These are phyloP conservation scores for Pseudopleuronectes americanus DNA, from an alignment of 2,797 vertebrate species.

Conservation along the genomic window DNA sequence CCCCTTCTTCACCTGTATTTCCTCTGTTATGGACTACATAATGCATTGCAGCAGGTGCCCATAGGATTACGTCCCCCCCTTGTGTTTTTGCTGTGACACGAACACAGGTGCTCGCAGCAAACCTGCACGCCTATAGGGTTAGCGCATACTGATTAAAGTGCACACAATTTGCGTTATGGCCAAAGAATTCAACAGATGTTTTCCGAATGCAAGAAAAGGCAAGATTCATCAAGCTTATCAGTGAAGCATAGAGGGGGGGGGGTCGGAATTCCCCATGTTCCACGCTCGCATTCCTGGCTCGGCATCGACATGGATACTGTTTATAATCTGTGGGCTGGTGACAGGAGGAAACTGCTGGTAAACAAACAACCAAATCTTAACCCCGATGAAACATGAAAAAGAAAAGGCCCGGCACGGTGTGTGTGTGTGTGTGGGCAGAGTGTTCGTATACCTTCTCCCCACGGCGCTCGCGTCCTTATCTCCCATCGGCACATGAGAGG, in stretches of 20 bases:
- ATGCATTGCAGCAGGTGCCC: background rate
- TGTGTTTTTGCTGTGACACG: conserved; percentile 27
- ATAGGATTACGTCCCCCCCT: background rate
- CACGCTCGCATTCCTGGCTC: conserved; percentile 37
- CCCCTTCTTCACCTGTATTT: background rate
- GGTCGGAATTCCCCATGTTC: conserved; percentile 49
- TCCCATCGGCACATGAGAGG: conserved; percentile 61
- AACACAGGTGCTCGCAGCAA: conserved; percentile 33
- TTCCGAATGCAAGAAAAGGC: conserved; percentile 66
- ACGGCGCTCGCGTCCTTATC: conserved; percentile 61
- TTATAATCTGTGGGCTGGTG: conserved; percentile 25
- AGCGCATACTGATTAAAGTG: conserved; percentile 13
- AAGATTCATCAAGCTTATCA: conserved; percentile 57
- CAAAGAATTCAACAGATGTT: conserved; percentile 72
- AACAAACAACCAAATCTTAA: conserved; percentile 65
- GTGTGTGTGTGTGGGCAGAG: conserved; percentile 48
- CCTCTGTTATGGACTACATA: background rate
- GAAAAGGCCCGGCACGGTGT: conserved; percentile 31
- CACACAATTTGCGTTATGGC: conserved; percentile 43
- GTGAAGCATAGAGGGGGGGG: conserved; percentile 31
- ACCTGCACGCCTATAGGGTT: conserved; percentile 10
- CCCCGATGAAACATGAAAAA: conserved; percentile 60
- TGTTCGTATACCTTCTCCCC: conserved; percentile 47
- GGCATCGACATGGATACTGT: conserved; percentile 26
- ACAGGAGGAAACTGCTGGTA: conserved; percentile 55